Percentiles rank a stretch among this genome's conserved stretches.
Evolutionary conservation across 2,113 vertebrate genomes (phyloP).

Genomic region (Cricetomys ansorgei): DNA sequence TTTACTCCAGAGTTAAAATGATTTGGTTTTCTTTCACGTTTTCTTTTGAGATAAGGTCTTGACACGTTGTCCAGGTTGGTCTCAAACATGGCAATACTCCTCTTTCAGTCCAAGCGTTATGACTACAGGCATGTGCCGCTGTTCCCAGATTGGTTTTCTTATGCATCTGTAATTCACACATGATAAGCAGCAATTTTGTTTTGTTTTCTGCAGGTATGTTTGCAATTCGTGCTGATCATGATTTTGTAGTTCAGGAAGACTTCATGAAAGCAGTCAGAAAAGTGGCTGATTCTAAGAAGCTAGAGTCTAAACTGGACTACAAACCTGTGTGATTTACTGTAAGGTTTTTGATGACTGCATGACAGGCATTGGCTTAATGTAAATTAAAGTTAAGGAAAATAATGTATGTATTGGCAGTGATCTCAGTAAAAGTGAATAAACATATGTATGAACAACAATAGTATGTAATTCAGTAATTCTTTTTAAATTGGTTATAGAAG

Average conservation of each 20-base stretch:
- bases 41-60: neutral
- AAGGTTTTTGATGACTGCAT: constrained; percentile 75
- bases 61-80: neutral
- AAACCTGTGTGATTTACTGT: constrained; percentile 92
- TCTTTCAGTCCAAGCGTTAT: neutral
- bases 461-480: constrained; percentile 76
- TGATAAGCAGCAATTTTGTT: constrained; percentile 46
- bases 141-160: constrained; percentile 26
- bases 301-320: constrained; percentile 98
- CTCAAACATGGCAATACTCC: neutral
- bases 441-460: constrained; percentile 30
- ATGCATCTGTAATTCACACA: neutral
- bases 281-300: constrained; percentile 97
- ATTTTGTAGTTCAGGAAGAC: constrained; percentile 80
- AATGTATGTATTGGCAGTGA: constrained; percentile 81
- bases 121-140: neutral
- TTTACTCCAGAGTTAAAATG: constrained; percentile 21
- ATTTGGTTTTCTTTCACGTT: neutral
- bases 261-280: constrained; percentile 98
- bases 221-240: neutral
- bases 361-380: constrained; percentile 73
- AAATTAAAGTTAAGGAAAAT: constrained; percentile 81
- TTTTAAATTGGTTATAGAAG: constrained; percentile 78
- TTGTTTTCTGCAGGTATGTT: constrained; percentile 86
- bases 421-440: constrained; percentile 81